These are phyloP conservation scores for Phoeniculus purpureus DNA, from an alignment of 2,797 vertebrate species.

Conservation along the genomic window DNA sequence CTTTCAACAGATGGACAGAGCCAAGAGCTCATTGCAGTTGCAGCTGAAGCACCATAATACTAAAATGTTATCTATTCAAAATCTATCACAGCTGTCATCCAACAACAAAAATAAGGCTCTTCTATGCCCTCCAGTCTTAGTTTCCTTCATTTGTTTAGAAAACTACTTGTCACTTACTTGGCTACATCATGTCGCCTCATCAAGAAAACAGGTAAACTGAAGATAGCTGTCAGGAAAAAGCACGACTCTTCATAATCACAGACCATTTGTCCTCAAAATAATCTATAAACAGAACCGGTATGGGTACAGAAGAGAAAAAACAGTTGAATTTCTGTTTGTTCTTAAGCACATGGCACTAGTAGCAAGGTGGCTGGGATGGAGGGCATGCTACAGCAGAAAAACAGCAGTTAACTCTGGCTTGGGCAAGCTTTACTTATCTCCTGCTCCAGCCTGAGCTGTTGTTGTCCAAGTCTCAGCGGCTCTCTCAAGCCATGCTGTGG, in stretches of 20 bases:
- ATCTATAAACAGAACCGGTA: not conserved
- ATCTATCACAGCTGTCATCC: not conserved
- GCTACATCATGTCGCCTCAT: not conserved
- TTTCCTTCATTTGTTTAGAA: not conserved
- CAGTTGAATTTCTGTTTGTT: not conserved
- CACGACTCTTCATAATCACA: not conserved
- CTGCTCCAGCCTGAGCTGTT: not conserved
- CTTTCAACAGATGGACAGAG: not conserved
- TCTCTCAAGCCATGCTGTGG: not conserved
- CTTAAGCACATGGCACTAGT: not conserved
- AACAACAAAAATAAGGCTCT: not conserved
- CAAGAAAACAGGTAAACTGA: not conserved
- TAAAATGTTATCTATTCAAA: not conserved
- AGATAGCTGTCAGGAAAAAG: not conserved
- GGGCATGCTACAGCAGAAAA: not conserved
- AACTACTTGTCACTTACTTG: not conserved
- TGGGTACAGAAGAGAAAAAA: not conserved
- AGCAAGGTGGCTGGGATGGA: not conserved
- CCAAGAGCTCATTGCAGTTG: not conserved
- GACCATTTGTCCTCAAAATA: not conserved
- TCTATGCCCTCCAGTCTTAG: not conserved
- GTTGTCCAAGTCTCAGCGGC: not conserved
- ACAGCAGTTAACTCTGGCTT: not conserved
- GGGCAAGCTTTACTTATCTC: not conserved
- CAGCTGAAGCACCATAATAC: not conserved